These are phyloP conservation scores for Osmerus mordax DNA, from an alignment of 2,113 vertebrate species.

Conservation along the genomic window DNA sequence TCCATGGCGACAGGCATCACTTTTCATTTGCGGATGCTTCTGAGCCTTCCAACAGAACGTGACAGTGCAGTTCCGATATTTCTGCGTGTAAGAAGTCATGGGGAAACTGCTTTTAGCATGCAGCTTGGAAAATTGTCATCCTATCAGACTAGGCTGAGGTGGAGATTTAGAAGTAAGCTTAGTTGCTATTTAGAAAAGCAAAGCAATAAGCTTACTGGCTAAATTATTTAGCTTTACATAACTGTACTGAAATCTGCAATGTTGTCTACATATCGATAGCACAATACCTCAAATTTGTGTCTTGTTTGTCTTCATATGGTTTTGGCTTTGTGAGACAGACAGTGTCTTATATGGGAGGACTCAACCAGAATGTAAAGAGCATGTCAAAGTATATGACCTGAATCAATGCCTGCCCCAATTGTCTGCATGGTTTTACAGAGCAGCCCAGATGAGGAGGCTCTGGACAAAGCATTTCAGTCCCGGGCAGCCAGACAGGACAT, in stretches of 20 bases:
- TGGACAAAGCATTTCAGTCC: not conserved
- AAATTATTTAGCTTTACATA: conserved; percentile 2
- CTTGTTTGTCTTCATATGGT: not conserved
- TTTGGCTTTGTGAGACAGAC: not conserved
- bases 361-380: too few relatives aligned
- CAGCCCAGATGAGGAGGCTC: conserved; percentile 11
- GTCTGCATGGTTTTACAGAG: conserved; percentile 32
- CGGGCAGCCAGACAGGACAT: conserved; percentile 55
- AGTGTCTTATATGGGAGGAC: too few relatives aligned
- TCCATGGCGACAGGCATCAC: conserved; percentile 59
- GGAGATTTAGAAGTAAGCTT: not conserved
- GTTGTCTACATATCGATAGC: not conserved
- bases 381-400: not conserved
- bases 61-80: conserved; percentile 42
- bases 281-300: not conserved
- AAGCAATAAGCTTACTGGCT: too few relatives aligned
- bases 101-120: conserved; percentile 44
- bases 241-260: conserved; percentile 2
- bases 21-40: conserved; percentile 48
- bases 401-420: conserved; percentile 2
- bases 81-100: conserved; percentile 44
- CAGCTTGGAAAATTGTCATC: conserved; percentile 3
- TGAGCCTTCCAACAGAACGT: conserved; percentile 45
- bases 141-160: not conserved
- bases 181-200: not conserved